phyloP scores from a whole-genome alignment of 2,113 vertebrate genomes.

The Sebastes fasciatus region DNA sequence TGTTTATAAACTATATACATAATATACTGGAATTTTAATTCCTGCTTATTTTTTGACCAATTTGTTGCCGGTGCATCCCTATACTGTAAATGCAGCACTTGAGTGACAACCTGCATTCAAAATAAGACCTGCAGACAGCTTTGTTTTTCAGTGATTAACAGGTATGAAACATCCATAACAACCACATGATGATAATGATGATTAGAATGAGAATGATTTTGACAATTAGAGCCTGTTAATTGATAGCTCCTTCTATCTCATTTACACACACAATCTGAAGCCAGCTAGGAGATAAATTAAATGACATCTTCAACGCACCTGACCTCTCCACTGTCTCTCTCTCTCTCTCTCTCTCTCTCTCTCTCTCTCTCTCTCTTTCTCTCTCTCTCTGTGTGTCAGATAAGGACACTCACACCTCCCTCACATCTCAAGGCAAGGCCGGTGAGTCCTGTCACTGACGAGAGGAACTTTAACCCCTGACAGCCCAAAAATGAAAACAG shows the following conservation, averaged over 20 bases:
- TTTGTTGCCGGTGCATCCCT: no score
- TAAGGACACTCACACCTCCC: constrained; percentile 43
- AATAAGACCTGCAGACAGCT: constrained; percentile 7
- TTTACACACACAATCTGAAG: constrained; percentile 37
- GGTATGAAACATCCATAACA: constrained; percentile 26
- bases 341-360: not conserved
- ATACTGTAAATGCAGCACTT: not conserved
- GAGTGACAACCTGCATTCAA: not conserved
- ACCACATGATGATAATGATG: constrained; percentile 51
- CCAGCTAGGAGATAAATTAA: constrained; percentile 35
- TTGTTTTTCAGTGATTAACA: constrained; percentile 46
- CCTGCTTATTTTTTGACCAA: no score
- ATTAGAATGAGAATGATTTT: constrained; percentile 50
- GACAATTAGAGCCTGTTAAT: constrained; percentile 56
- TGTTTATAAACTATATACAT: no score
- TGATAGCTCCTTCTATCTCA: constrained; percentile 49
- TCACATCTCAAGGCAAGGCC: constrained; percentile 33
- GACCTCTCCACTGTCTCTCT: not conserved
- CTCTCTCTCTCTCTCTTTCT: not conserved
- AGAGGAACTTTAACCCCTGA: constrained; percentile 1
- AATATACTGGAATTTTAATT: no score
- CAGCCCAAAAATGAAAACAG: not conserved
- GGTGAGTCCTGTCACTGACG: not conserved
- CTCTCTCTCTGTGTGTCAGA: constrained; percentile 5
- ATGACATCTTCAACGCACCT: constrained; percentile 14